Percentiles rank a stretch among this genome's conserved stretches.
Evolutionary conservation across 2,797 vertebrate genomes (phyloP).

Genomic region (Neoniphon sammara): DNA sequence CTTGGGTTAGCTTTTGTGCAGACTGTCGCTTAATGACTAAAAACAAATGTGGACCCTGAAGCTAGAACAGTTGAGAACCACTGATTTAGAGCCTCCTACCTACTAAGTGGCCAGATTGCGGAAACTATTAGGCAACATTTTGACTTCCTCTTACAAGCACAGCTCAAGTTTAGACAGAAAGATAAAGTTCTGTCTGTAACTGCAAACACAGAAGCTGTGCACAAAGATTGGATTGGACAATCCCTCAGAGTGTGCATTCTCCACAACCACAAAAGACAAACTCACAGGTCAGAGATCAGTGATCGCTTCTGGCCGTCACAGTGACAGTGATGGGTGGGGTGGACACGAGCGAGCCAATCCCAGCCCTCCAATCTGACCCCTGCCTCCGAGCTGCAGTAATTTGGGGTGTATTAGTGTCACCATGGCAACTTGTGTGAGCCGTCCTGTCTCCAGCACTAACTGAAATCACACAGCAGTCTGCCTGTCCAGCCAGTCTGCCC

Average conservation of each 20-base stretch:
- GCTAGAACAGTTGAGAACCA: too few relatives aligned
- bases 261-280: not conserved
- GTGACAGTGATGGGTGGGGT: conserved; percentile 12
- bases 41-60: too few relatives aligned
- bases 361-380: conserved; percentile 17
- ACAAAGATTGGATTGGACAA: not conserved
- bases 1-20: too few relatives aligned
- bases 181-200: not conserved
- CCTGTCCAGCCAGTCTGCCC: not conserved
- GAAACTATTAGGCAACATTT: not conserved
- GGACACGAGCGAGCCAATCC: conserved; percentile 48
- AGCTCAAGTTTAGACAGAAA: not conserved
- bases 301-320: not conserved
- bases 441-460: conserved; percentile 3
- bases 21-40: too few relatives aligned
- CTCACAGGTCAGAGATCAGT: conserved; percentile 30
- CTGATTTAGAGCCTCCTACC: not conserved
- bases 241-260: not conserved
- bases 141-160: not conserved
- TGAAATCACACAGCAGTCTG: conserved; percentile 38
- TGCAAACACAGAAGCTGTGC: not conserved
- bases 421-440: conserved; percentile 38
- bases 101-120: not conserved
- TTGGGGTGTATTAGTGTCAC: conserved; percentile 39
- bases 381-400: conserved; percentile 7